Conservation (phyloP, 2,113 vertebrate genomes). For the Grantiella picta region DNA sequence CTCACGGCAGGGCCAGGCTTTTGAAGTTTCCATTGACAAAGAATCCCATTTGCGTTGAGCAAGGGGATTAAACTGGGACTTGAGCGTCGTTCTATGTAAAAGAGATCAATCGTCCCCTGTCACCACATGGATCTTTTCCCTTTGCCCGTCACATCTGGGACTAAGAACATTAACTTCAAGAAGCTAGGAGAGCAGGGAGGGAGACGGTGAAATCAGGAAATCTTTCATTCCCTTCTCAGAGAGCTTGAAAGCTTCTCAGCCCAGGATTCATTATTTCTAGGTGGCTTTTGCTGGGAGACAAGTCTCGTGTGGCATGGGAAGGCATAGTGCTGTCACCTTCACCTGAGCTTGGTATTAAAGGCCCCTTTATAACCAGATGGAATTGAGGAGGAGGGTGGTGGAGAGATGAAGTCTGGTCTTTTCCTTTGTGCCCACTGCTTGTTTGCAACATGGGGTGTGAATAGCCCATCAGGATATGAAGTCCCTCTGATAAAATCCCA, state of each 20-base stretch:
- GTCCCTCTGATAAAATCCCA: not conserved
- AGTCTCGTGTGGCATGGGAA: slow-evolving; percentile 21
- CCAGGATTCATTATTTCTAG: slow-evolving; percentile 57
- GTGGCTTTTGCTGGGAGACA: slow-evolving; percentile 57
- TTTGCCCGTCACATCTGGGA: slow-evolving; percentile 42
- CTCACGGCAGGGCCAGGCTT: slow-evolving; percentile 29
- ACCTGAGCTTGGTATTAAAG: slow-evolving; percentile 21
- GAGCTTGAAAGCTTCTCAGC: slow-evolving; percentile 60
- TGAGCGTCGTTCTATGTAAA: slow-evolving; percentile 53
- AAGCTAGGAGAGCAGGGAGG: slow-evolving; percentile 41
- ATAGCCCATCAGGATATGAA: not conserved
- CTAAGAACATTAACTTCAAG: slow-evolving; percentile 70
- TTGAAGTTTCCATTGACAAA: slow-evolving; percentile 74
- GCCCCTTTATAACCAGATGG: not conserved
- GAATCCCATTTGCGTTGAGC: slow-evolving; percentile 68
- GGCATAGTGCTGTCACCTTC: not conserved
- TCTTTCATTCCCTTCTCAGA: slow-evolving; percentile 59
- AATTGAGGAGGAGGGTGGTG: not conserved
- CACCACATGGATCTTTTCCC: slow-evolving; percentile 54
- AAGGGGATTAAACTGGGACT: slow-evolving; percentile 66
- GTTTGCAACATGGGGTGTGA: not conserved
- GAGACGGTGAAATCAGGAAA: slow-evolving; percentile 49
- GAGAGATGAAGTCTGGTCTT: not conserved
- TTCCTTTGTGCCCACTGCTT: not conserved
- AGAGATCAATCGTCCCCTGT: slow-evolving; percentile 64